These are phyloP conservation scores for Drosophila kambysellisi DNA, from an alignment of 2,888 invertebrate genomes.

Conservation along the genomic window DNA sequence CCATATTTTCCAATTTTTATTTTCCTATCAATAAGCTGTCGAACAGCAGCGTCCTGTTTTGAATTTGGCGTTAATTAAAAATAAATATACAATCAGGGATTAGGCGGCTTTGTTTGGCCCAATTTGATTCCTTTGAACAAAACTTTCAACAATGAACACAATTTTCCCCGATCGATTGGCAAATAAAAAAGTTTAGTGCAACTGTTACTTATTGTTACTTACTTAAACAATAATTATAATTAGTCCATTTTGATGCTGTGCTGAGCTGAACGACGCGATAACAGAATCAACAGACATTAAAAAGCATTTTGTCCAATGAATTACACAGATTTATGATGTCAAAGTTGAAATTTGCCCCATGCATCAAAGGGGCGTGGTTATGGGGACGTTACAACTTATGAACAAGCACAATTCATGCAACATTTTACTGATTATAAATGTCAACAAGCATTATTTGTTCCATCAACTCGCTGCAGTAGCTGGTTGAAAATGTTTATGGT, in stretches of 20 bases:
- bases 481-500: slow-evolving; percentile 63
- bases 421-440: slow-evolving; percentile 76
- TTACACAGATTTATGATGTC: slow-evolving; percentile 55
- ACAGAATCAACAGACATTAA: slow-evolving; percentile 12
- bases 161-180: not conserved
- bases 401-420: slow-evolving; percentile 39
- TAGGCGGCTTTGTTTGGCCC: not conserved
- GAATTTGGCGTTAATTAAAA: not conserved
- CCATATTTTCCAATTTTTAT: not conserved
- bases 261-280: slow-evolving; percentile 1
- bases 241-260: not conserved
- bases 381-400: slow-evolving; percentile 16
- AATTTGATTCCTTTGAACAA: not conserved
- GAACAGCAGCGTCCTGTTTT: not conserved
- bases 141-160: not conserved
- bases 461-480: slow-evolving; percentile 65
- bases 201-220: not conserved
- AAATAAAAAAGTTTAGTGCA: not conserved
- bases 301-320: slow-evolving; percentile 38
- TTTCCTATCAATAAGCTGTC: not conserved
- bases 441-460: slow-evolving; percentile 74
- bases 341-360: slow-evolving; percentile 43
- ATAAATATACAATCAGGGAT: not conserved
- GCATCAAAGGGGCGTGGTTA: slow-evolving; percentile 12
- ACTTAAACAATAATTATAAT: slow-evolving; percentile 8